Conservation (phyloP, 2,888 invertebrate species). For the Barypeithes pellucidus region DNA sequence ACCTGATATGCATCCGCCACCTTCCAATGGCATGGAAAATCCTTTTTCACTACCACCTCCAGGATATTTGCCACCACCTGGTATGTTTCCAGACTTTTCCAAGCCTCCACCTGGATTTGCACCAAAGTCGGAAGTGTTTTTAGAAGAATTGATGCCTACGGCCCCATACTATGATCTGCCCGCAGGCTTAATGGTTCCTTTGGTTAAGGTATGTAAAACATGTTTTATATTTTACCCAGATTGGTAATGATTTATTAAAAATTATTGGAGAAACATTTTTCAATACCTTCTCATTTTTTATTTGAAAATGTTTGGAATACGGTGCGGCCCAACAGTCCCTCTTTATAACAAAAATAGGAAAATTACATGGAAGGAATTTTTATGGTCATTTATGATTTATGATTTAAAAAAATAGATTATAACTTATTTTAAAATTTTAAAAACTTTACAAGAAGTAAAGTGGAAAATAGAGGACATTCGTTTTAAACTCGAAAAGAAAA, state of each 20-base stretch:
- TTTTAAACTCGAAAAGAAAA: too few species aligned
- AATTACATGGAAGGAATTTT: too few species aligned
- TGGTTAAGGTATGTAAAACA: conserved; percentile 82
- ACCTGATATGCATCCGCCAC: conserved; percentile 57
- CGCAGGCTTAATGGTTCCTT: conserved; percentile 97
- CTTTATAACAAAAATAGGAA: too few species aligned
- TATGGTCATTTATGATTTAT: too few species aligned
- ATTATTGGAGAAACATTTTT: background rate
- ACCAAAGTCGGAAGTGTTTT: conserved; percentile 67
- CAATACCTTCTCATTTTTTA: too few species aligned
- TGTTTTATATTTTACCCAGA: background rate
- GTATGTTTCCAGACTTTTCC: conserved; percentile 84
- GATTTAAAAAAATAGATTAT: too few species aligned
- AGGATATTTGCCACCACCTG: conserved; percentile 72
- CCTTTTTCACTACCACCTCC: conserved; percentile 75
- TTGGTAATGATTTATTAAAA: background rate
- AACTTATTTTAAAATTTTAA: too few species aligned
- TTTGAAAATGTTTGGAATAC: too few species aligned
- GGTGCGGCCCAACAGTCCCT: too few species aligned
- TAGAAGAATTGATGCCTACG: conserved; percentile 88
- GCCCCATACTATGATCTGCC: conserved; percentile 98
- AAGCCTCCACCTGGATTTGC: conserved; percentile 89
- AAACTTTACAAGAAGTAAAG: too few species aligned
- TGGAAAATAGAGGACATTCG: too few species aligned
- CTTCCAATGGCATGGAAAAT: conserved; percentile 61